phyloP scores from a whole-genome alignment of 2,888 invertebrate species.

The Polia nebulosa region DNA sequence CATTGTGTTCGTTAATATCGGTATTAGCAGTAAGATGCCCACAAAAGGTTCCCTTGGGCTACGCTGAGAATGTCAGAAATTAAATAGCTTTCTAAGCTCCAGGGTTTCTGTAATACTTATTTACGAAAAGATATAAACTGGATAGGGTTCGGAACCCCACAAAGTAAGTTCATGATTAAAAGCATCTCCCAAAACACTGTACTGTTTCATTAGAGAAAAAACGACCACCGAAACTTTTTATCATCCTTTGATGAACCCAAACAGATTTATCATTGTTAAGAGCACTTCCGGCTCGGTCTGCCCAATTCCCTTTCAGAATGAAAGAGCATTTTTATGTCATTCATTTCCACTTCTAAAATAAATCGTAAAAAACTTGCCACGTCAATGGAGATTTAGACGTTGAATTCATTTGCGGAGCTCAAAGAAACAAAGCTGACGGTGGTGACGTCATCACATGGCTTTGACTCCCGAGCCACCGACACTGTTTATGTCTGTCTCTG shows the following conservation, averaged over 20 bases:
- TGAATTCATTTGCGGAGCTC: conserved; percentile 68
- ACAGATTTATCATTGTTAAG: conserved; percentile 58
- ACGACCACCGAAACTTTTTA: conserved; percentile 17
- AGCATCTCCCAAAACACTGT: conserved; percentile 13
- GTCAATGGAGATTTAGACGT: conserved; percentile 66
- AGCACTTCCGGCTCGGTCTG: conserved; percentile 43
- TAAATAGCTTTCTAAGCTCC: conserved; percentile 30
- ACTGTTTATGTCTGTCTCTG: conserved; percentile 59
- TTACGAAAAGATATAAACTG: not conserved
- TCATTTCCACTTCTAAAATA: conserved; percentile 61
- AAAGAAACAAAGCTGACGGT: conserved; percentile 68
- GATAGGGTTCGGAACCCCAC: not conserved
- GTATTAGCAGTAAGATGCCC: conserved; percentile 27
- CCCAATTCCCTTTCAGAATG: conserved; percentile 53
- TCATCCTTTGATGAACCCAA: conserved; percentile 48
- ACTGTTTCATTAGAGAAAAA: conserved; percentile 37
- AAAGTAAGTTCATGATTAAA: conserved; percentile 6
- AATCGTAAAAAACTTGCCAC: conserved; percentile 55
- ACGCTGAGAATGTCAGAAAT: conserved; percentile 36
- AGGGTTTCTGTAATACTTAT: not conserved
- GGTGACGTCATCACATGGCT: conserved; percentile 57
- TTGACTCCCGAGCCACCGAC: conserved; percentile 57
- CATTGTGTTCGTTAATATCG: conserved; percentile 45
- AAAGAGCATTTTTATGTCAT: conserved; percentile 63
- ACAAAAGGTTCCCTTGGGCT: conserved; percentile 35